Evolutionary conservation across 2,888 invertebrate genomes (phyloP), one percentile per base, ranked within the genome.

Genomic region (Dryobotodes eremita): DNA sequence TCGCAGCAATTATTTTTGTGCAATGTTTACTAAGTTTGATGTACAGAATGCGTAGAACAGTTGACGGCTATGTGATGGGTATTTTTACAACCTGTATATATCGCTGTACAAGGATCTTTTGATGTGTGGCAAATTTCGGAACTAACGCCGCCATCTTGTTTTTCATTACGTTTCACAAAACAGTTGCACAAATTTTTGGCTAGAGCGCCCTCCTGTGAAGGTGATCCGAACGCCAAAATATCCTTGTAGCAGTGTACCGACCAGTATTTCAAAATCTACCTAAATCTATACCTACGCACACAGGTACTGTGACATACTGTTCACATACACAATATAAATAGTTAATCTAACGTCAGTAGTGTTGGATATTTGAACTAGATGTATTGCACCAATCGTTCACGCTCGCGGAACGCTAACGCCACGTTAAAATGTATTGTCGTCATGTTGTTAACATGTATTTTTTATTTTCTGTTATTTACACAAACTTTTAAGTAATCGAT

Each of bases 331-430:
- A 26, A 48, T 62, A 68, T n/a, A 73, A 83, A 71, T 61, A 70
- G 42, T 76, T 55, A 64, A 68, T 71, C 36, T 36, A 72, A 69
- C n/a, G 65, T 61, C 69, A 64, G 71, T 26, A 26, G 68, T 83
- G 62, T 46, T 50, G 23, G 86, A 68, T 74, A 84, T 83, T 74
- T 68, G 74, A 78, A 74, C 83, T 64, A 77, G 86, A 84, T 78
- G 71, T 71, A 83, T 84, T 11, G 83, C 50, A 11, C 1, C 31
- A 15, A 84, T 84, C 79, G 42, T 57, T 84, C 66, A 86, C 74
- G 53, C 20, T 5, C 42, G 59, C 62, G 59, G n/a, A 55, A 48
- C 50, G 6, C 10, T 65, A 64, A 64, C 53, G 46, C 46, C 13
- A 26, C 26, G 36, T 31, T 48, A 61, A 70, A 68, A 46, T 66